Conservation (phyloP, 2,113 vertebrate genomes). For the Oryctolagus cuniculus region DNA sequence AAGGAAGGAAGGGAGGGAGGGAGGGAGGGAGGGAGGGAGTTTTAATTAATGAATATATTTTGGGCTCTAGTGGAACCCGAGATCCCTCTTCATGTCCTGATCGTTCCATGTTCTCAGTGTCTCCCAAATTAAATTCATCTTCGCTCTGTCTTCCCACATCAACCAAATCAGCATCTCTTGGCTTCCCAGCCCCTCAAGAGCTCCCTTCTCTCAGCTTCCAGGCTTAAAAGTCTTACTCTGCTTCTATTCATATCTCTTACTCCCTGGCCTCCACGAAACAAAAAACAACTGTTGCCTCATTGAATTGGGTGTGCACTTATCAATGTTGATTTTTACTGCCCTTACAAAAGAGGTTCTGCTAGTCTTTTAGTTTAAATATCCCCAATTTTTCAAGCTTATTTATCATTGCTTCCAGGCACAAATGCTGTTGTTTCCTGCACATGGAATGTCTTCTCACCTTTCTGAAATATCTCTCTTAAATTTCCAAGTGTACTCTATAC, state of each 20-base stretch:
- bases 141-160: neutral
- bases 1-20: too few relatives aligned
- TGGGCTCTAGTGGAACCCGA: neutral
- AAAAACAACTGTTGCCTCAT: neutral
- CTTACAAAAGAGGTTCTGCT: neutral
- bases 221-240: neutral
- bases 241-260: neutral
- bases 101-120: neutral
- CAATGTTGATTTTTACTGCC: neutral
- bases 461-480: conserved; percentile 17
- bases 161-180: neutral
- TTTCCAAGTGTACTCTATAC: neutral
- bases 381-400: neutral
- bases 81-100: neutral
- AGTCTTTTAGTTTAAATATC: neutral
- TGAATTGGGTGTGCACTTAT: neutral
- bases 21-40: too few relatives aligned
- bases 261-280: neutral
- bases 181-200: neutral
- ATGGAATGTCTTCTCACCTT: neutral
- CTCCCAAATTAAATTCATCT: neutral
- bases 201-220: neutral
- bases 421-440: neutral
- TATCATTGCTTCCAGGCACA: neutral
- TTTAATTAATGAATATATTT: neutral